phyloP scores from a whole-genome alignment of 2,888 invertebrate species.

The Nymphalis c-album region DNA sequence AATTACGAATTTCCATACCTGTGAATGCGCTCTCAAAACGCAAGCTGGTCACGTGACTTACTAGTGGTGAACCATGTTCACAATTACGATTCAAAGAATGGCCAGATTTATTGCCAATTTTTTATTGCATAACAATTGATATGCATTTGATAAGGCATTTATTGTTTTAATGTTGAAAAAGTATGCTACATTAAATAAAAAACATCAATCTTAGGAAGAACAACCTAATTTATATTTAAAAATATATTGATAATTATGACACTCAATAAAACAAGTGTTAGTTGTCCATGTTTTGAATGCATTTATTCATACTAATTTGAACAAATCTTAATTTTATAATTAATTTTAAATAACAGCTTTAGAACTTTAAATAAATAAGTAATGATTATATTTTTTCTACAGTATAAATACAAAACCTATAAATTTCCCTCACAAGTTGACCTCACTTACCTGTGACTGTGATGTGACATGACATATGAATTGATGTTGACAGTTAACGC shows the following conservation, averaged over 20 bases:
- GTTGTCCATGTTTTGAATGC: too few species aligned
- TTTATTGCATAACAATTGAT: slow-evolving; percentile 10
- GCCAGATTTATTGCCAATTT: slow-evolving; percentile 49
- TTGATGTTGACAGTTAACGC: not conserved
- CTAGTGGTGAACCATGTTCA: slow-evolving; percentile 61
- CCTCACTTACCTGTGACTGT: not conserved
- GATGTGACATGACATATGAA: not conserved
- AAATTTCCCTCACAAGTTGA: too few species aligned
- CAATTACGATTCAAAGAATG: slow-evolving; percentile 44
- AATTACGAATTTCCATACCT: slow-evolving; percentile 82
- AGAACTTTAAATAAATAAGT: too few species aligned
- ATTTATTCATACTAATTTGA: too few species aligned
- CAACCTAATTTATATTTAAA: not conserved
- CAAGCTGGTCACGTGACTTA: slow-evolving; percentile 85
- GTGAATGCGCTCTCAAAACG: slow-evolving; percentile 86
- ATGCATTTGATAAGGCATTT: not conserved
- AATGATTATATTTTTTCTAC: too few species aligned
- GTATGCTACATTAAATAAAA: not conserved
- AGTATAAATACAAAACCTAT: too few species aligned
- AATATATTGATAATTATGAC: too few species aligned
- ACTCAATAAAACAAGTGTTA: too few species aligned
- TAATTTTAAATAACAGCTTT: too few species aligned
- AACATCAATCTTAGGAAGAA: not conserved
- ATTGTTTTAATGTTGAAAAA: not conserved
- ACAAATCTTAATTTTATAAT: too few species aligned